Percentiles rank a stretch among this genome's conserved stretches.
Conservation (phyloP, 2,888 invertebrate species). For the Sycophila texana region DNA sequence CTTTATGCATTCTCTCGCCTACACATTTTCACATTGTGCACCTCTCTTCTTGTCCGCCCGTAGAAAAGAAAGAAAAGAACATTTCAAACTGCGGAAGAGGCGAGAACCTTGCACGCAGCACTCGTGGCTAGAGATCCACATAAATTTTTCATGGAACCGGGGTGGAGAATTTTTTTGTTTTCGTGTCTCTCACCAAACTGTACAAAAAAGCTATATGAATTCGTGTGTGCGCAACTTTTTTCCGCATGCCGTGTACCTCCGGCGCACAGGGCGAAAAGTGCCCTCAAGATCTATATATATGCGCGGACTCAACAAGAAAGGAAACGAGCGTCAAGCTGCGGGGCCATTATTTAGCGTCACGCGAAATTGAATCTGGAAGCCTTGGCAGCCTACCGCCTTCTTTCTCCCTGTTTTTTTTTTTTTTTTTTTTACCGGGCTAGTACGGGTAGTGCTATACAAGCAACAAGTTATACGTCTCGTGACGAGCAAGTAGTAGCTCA, state of each 20-base stretch:
- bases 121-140: background rate
- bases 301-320: background rate
- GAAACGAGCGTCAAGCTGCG: background rate
- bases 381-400: too few relatives aligned
- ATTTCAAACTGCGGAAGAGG: background rate
- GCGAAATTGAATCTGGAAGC: constrained; percentile 40
- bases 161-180: background rate
- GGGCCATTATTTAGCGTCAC: constrained; percentile 37
- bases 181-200: background rate
- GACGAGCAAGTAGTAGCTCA: constrained; percentile 6
- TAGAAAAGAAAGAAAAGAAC: too few relatives aligned
- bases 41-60: background rate
- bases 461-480: constrained; percentile 36
- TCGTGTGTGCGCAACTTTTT: background rate
- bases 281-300: background rate
- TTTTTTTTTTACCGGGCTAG: background rate
- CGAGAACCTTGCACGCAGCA: background rate
- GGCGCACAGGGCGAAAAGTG: background rate
- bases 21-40: too few relatives aligned
- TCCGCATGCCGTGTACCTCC: background rate
- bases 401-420: background rate
- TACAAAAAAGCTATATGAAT: background rate
- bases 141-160: constrained; percentile 13
- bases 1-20: constrained; percentile 6
- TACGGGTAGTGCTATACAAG: background rate